Evolutionary conservation across 2,797 vertebrate species (phyloP).

Genomic region (Girardinus metallicus): DNA sequence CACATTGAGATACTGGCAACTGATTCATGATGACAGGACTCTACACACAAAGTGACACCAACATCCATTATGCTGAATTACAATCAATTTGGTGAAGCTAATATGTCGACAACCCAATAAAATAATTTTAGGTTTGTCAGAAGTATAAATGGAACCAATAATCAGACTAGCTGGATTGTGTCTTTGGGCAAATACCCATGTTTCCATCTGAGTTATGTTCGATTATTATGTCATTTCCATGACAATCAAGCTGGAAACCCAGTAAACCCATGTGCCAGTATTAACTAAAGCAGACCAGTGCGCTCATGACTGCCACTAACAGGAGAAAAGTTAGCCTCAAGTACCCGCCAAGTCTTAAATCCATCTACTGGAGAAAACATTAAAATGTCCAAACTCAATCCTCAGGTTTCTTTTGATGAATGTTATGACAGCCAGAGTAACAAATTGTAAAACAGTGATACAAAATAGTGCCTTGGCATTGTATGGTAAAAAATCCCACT

Average conservation of each 20-base stretch:
- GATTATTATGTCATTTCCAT: constrained; percentile 53
- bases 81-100: constrained; percentile 57
- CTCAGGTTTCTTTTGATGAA: constrained; percentile 11
- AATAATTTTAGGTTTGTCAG: constrained; percentile 41
- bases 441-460: constrained; percentile 42
- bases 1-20: background rate
- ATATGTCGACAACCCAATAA: constrained; percentile 44
- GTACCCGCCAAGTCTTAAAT: constrained; percentile 27
- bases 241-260: constrained; percentile 48
- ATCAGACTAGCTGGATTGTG: constrained; percentile 46
- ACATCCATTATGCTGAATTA: constrained; percentile 51
- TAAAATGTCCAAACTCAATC: constrained; percentile 33
- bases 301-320: constrained; percentile 8
- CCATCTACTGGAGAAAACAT: constrained; percentile 31
- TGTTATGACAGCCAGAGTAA: constrained; percentile 34
- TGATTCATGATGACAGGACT: constrained; percentile 12
- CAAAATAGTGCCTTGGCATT: constrained; percentile 23
- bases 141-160: constrained; percentile 61
- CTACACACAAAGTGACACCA: constrained; percentile 26
- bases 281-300: constrained; percentile 4
- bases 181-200: constrained; percentile 41
- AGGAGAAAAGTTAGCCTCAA: constrained; percentile 2
- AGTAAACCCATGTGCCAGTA: constrained; percentile 36
- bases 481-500: constrained; percentile 2
- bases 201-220: constrained; percentile 51